Evolutionary conservation across 64 coral and sea anemone genomes (phyloP), one percentile per base, ranked within the genome.

Genomic region (Montipora foliosa): DNA sequence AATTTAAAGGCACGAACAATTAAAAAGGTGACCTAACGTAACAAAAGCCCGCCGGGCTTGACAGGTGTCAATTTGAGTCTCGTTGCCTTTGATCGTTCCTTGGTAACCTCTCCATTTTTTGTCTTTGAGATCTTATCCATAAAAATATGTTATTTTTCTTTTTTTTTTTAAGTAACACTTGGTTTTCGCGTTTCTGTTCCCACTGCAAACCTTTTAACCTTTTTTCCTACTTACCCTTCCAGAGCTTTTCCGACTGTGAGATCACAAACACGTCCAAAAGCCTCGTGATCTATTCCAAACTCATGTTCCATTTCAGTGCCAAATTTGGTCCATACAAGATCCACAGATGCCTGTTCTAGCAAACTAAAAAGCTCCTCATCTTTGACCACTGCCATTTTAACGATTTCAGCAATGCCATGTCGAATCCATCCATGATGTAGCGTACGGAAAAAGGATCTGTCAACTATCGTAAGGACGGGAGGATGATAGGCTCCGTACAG

Each of bases 401-500:
- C 85, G 44, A 95, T 95, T 78, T 95, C 94, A n/a, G 94, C 94
- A 22, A 95, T 89, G 0, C 94, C 94, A 53, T 95, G 94, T 21
- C 94, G 76, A 1, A 95, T 17, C 83, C 94, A 95, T 9, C 89
- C 94, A 11, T 87, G 49, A 53, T 92, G 89, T 7, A 88, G 89
- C 11, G 88, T 88, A 5, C 83, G 76, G 51, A 91, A 95, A 67
- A 95, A 95, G 17, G 74, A 87, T 78, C 94, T 87, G 50, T 95
- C 94, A 3, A 84, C 88, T 14, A 95, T 22, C 13, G 94, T 95
- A 2, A 95, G 84, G 16, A 95, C 78, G 6, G 94, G 94, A 1
- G 94, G 94, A 64, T 95, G 94, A 48, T 95, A 95, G n/a, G 82
- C 80, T 19, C 94, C 94, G 77, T 92, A 95, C 49, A 95, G 94